phyloP scores from a whole-genome alignment of 1,140 invertebrate species.

The Diuraphis noxia region DNA sequence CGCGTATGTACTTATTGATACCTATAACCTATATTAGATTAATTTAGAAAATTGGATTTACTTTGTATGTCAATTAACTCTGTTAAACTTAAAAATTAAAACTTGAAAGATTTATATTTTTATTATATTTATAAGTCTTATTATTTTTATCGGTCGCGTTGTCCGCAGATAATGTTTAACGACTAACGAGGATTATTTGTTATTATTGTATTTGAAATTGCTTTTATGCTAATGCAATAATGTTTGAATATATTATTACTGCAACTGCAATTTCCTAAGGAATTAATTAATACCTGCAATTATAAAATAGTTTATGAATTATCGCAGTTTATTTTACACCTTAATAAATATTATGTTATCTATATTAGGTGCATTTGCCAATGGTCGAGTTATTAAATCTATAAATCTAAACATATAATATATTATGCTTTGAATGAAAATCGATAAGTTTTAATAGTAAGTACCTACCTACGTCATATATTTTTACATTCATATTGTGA shows the following conservation, averaged over 20 bases:
- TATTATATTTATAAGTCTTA: background rate
- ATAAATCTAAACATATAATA: too few species aligned
- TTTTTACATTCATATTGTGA: too few species aligned
- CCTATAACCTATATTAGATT: too few species aligned
- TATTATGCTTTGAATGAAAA: too few species aligned
- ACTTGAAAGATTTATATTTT: background rate
- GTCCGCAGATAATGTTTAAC: background rate
- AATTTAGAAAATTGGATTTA: slow-evolving; percentile 11
- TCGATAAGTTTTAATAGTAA: too few species aligned
- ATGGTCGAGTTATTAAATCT: too few species aligned
- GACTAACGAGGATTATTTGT: background rate
- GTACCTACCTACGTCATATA: too few species aligned
- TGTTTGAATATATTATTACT: background rate
- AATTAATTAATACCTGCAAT: background rate
- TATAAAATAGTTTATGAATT: background rate
- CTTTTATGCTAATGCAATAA: background rate
- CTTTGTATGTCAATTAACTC: background rate
- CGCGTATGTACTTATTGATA: background rate
- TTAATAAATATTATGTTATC: background rate
- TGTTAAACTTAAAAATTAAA: slow-evolving; percentile 6
- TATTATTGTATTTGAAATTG: background rate
- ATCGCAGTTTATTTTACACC: background rate
- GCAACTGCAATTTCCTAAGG: background rate
- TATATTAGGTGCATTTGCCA: too few species aligned
- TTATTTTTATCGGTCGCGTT: background rate